Conservation (phyloP, 2,797 vertebrate genomes). For the Balearica regulorum region DNA sequence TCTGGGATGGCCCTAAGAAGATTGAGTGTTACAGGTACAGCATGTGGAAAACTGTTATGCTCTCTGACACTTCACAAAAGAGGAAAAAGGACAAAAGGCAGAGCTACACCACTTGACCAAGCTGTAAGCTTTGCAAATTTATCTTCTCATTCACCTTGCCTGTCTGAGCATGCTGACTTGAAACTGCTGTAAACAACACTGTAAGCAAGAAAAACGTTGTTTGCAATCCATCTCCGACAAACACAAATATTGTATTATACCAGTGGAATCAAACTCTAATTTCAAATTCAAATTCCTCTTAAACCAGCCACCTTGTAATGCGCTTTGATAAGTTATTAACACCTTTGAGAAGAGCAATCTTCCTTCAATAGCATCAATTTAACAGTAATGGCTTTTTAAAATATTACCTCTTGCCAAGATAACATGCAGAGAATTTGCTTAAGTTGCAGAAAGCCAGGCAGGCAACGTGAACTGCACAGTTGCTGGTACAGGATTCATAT, state of each 20-base stretch:
- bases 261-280: neutral
- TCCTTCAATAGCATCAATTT: slow-evolving; percentile 19
- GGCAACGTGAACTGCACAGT: neutral
- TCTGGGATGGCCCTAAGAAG: neutral
- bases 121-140: neutral
- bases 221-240: slow-evolving; percentile 2
- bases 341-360: neutral
- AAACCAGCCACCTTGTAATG: neutral
- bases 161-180: neutral
- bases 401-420: neutral
- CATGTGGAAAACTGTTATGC: neutral
- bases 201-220: neutral
- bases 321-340: slow-evolving; percentile 30
- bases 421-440: neutral
- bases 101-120: neutral
- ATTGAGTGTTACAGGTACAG: neutral
- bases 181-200: neutral
- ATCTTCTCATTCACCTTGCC: neutral
- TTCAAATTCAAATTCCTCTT: slow-evolving; percentile 10
- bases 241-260: neutral
- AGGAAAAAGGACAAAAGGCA: neutral
- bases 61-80: neutral
- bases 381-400: slow-evolving; percentile 34
- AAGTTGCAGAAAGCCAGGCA: neutral
- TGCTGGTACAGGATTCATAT: neutral